Conservation (phyloP, 2,888 invertebrate genomes). For the Pyrrhia umbra region DNA sequence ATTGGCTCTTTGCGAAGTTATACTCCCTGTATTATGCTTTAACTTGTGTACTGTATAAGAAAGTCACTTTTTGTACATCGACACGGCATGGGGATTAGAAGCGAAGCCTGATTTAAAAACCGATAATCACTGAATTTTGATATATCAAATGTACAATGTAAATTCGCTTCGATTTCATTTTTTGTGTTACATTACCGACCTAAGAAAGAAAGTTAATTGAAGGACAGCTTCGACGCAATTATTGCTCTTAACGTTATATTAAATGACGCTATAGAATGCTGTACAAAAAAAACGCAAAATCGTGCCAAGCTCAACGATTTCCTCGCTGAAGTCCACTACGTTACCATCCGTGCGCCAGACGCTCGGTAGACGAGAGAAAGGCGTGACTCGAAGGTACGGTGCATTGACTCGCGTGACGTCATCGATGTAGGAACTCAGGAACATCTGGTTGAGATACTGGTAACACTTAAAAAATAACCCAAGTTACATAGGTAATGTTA, state of each 20-base stretch:
- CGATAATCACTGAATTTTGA: neutral
- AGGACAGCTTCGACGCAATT: neutral
- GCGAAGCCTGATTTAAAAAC: neutral
- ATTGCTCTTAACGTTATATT: neutral
- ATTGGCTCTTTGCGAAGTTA: neutral
- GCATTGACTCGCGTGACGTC: slow-evolving; percentile 73
- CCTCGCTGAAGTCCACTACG: slow-evolving; percentile 15
- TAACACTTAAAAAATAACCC: neutral
- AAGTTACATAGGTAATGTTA: neutral
- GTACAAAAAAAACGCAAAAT: slow-evolving; percentile 2
- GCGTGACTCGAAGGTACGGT: slow-evolving; percentile 72
- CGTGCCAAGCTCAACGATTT: slow-evolving; percentile 28
- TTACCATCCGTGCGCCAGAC: slow-evolving; percentile 46
- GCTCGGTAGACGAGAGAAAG: slow-evolving; percentile 76
- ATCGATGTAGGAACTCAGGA: slow-evolving; percentile 48
- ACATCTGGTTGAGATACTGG: slow-evolving; percentile 21
- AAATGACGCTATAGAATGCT: neutral
- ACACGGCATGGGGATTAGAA: neutral
- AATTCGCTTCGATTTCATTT: neutral
- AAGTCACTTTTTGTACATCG: neutral
- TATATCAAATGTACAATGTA: neutral
- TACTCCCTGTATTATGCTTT: neutral
- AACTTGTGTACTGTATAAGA: neutral
- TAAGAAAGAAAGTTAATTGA: neutral
- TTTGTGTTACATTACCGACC: neutral